Conservation (phyloP, 2,113 vertebrate species). For the Cebidichthys violaceus region DNA sequence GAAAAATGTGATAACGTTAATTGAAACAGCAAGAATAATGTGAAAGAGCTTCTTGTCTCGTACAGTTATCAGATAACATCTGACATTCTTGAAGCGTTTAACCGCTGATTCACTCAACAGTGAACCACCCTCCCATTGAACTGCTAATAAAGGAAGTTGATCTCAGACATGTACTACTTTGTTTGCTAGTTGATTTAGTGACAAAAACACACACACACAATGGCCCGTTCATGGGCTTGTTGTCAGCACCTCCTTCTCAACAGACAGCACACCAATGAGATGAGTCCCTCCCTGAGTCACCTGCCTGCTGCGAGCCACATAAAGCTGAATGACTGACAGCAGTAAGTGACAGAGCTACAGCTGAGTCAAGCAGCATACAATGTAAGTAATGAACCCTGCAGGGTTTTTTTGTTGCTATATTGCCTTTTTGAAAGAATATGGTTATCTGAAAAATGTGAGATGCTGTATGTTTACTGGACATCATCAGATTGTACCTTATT, state of each 20-base stretch:
- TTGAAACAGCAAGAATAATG: constrained; percentile 31
- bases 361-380: constrained; percentile 16
- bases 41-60: constrained; percentile 3
- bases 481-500: background rate
- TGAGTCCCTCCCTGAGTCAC: constrained; percentile 57
- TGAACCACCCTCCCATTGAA: background rate
- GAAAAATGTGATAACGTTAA: background rate
- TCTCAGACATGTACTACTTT: background rate
- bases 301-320: constrained; percentile 33
- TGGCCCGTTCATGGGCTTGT: constrained; percentile 9
- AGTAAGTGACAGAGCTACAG: constrained; percentile 42
- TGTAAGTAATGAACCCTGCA: constrained; percentile 40
- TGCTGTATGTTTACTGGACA: background rate
- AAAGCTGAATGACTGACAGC: constrained; percentile 49
- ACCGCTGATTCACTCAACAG: constrained; percentile 7
- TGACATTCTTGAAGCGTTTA: constrained; percentile 1
- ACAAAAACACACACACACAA: constrained; percentile 28
- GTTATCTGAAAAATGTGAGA: background rate
- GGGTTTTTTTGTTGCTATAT: too few relatives aligned
- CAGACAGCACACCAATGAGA: constrained; percentile 14
- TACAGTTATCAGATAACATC: background rate
- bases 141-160: background rate
- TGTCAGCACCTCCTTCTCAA: constrained; percentile 57
- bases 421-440: background rate
- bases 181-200: background rate